Percentiles rank a stretch among this genome's conserved stretches.
These are phyloP conservation scores for Apteryx owenii DNA, from an alignment of 2,113 vertebrate genomes.

Conservation along the genomic window DNA sequence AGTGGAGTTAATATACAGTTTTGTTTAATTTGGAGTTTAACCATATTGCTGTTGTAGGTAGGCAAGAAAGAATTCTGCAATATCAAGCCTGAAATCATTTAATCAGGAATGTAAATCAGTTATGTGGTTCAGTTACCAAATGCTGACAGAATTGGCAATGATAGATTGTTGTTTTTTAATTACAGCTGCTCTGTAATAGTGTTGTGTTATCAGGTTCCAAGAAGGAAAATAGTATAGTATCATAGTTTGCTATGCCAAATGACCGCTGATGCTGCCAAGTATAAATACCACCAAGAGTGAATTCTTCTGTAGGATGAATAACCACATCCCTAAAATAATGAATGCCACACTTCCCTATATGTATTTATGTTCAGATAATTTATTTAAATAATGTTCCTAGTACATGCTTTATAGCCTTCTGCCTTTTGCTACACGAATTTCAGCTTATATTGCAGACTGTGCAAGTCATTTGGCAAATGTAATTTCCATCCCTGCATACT, in stretches of 20 bases:
- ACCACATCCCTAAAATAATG: slow-evolving; percentile 46
- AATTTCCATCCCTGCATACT: slow-evolving; percentile 87
- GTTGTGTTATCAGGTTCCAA: slow-evolving; percentile 55
- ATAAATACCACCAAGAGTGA: background rate
- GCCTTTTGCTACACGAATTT: slow-evolving; percentile 80
- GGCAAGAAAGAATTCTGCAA: slow-evolving; percentile 35
- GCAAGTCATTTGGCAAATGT: slow-evolving; percentile 86
- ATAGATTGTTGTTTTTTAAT: slow-evolving; percentile 64
- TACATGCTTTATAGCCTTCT: slow-evolving; percentile 76
- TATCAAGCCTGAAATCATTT: slow-evolving; percentile 74
- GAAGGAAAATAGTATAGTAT: slow-evolving; percentile 17
- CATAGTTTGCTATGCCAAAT: slow-evolving; percentile 38
- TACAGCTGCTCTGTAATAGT: slow-evolving; percentile 57
- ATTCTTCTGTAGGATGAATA: slow-evolving; percentile 6
- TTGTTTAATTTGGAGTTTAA: slow-evolving; percentile 50
- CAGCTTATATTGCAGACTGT: slow-evolving; percentile 80
- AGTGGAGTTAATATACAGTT: slow-evolving; percentile 52
- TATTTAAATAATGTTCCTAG: slow-evolving; percentile 77
- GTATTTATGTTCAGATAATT: slow-evolving; percentile 74
- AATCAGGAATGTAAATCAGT: slow-evolving; percentile 74
- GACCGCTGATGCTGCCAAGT: slow-evolving; percentile 46
- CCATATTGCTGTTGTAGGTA: slow-evolving; percentile 8
- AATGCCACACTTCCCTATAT: slow-evolving; percentile 57
- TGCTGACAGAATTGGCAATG: slow-evolving; percentile 38
- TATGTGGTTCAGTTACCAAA: slow-evolving; percentile 72